Percentiles rank a stretch among this genome's conserved stretches.
phyloP scores from a whole-genome alignment of 2,888 invertebrate genomes.

The Brachypterus glaber region DNA sequence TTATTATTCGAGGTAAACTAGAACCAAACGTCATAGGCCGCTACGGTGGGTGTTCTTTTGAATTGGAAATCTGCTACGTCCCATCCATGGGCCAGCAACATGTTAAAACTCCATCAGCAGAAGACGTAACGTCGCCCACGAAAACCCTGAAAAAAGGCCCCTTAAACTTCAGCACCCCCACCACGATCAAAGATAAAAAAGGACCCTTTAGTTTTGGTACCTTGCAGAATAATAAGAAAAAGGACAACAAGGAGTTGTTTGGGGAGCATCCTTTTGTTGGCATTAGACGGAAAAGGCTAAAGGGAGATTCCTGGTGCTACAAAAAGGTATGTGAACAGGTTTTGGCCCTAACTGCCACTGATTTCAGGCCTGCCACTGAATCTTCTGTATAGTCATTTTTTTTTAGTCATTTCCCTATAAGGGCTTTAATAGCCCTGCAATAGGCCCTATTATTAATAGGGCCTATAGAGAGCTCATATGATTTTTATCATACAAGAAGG shows the following conservation, averaged over 20 bases:
- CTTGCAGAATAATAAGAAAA: constrained; percentile 5
- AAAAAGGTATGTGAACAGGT: constrained; percentile 70
- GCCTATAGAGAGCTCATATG: too few relatives aligned
- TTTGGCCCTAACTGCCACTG: constrained; percentile 44
- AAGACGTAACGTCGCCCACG: too few relatives aligned
- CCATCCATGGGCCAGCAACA: constrained; percentile 32
- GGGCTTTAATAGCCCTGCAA: too few relatives aligned
- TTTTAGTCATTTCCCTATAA: too few relatives aligned
- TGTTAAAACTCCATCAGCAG: constrained; percentile 23
- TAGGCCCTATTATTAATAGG: too few relatives aligned
- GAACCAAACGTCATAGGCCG: constrained; percentile 34
- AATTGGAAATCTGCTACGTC: constrained; percentile 56
- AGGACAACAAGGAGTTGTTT: background rate
- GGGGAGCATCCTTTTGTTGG: constrained; percentile 42
- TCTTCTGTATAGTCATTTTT: constrained; percentile 34
- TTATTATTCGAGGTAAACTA: constrained; percentile 56
- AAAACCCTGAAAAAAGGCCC: constrained; percentile 28
- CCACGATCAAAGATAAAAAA: constrained; percentile 8
- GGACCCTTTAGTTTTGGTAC: background rate
- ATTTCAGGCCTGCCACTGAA: constrained; percentile 26
- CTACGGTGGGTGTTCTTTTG: constrained; percentile 50
- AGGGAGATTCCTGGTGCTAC: constrained; percentile 73
- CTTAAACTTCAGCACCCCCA: constrained; percentile 10
- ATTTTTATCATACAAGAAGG: too few relatives aligned
- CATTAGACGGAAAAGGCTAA: constrained; percentile 61